These are phyloP conservation scores for Pipa parva DNA, from an alignment of 2,113 vertebrate genomes.

Conservation along the genomic window DNA sequence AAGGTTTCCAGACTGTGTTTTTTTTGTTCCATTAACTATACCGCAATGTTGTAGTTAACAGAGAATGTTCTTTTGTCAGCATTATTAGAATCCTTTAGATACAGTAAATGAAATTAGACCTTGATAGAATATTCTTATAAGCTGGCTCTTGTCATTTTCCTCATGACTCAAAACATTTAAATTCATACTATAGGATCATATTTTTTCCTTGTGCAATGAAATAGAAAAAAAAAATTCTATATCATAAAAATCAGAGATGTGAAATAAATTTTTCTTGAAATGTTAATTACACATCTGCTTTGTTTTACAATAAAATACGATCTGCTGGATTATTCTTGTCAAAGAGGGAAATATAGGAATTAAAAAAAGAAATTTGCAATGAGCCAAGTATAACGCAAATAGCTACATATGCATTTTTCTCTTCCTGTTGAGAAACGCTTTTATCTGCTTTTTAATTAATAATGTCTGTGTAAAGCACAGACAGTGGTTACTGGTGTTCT, in stretches of 20 bases:
- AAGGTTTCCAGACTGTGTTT: slow-evolving; percentile 58
- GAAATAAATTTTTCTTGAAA: slow-evolving; percentile 50
- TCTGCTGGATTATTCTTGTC: slow-evolving; percentile 46
- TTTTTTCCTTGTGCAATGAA: background rate
- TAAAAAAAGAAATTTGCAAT: slow-evolving; percentile 47
- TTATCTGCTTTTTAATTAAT: slow-evolving; percentile 52
- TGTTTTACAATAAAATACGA: slow-evolving; percentile 49
- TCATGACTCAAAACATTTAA: slow-evolving; percentile 13
- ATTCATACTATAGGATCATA: slow-evolving; percentile 15
- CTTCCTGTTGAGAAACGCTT: slow-evolving; percentile 33
- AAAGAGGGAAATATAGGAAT: slow-evolving; percentile 51
- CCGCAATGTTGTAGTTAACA: slow-evolving; percentile 56
- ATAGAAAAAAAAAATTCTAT: slow-evolving; percentile 8
- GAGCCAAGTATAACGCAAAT: slow-evolving; percentile 43
- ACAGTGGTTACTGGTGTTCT: slow-evolving; percentile 46
- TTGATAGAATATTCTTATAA: slow-evolving; percentile 42
- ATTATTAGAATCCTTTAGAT: slow-evolving; percentile 54
- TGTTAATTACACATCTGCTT: slow-evolving; percentile 51
- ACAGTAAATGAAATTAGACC: slow-evolving; percentile 46
- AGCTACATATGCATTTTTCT: slow-evolving; percentile 48
- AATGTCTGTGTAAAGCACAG: slow-evolving; percentile 49
- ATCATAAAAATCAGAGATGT: slow-evolving; percentile 42
- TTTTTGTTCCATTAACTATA: slow-evolving; percentile 62
- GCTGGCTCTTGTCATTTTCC: slow-evolving; percentile 3
- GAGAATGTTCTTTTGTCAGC: slow-evolving; percentile 54